A percentile compares a stretch with the other conserved stretches of the same genome.
Conservation (phyloP, 2,797 vertebrate species). For the Botia almorhae region DNA sequence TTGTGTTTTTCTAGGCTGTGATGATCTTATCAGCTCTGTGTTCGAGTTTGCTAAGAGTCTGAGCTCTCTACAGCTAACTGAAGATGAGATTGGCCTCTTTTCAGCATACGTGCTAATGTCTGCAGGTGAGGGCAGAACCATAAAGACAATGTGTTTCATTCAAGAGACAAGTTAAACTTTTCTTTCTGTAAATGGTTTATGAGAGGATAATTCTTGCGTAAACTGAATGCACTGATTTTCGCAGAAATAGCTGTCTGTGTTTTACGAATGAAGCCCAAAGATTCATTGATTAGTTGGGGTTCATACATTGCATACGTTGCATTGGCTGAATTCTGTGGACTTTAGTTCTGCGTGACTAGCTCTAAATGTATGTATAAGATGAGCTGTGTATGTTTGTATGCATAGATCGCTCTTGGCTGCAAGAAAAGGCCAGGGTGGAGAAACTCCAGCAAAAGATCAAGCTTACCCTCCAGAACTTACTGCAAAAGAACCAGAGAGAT, state of each 20-base stretch:
- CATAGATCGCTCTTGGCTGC: conserved; percentile 91
- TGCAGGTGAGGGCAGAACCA: conserved; percentile 76
- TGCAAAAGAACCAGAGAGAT: conserved; percentile 91
- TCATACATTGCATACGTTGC: not conserved
- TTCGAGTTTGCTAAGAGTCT: conserved; percentile 92
- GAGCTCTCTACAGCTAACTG: conserved; percentile 88
- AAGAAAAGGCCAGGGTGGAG: conserved; percentile 91
- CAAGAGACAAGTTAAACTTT: not conserved
- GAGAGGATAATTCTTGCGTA: not conserved
- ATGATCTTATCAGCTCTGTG: conserved; percentile 91
- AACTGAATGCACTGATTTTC: not conserved
- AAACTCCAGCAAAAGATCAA: conserved; percentile 92
- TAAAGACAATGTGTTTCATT: not conserved
- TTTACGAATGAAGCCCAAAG: not conserved
- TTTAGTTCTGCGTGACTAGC: not conserved
- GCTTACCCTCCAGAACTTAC: conserved; percentile 87
- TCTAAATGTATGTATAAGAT: conserved; percentile 71
- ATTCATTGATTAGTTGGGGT: not conserved
- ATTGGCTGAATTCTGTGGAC: not conserved
- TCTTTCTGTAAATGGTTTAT: not conserved
- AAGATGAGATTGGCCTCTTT: conserved; percentile 92
- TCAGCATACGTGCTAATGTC: conserved; percentile 90
- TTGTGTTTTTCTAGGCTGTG: conserved; percentile 79
- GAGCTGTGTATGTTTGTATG: conserved; percentile 68
- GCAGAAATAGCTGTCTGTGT: no score